Conservation (phyloP, 2,888 invertebrate genomes). For the Eilema depressum region DNA sequence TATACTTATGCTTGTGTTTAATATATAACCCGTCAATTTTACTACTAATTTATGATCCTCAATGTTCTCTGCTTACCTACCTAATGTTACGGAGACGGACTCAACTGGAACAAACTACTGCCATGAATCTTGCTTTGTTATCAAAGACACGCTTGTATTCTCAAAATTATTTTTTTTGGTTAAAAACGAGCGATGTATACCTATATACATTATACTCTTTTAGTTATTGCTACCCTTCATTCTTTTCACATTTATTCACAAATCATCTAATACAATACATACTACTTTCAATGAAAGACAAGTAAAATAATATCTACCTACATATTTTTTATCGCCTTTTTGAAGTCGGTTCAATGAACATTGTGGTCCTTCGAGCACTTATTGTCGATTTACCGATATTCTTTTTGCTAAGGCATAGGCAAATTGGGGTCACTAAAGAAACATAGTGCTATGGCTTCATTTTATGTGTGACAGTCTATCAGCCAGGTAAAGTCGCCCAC, state of each 20-base stretch:
- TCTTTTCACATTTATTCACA: not conserved
- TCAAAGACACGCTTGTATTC: not conserved
- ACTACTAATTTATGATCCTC: not conserved
- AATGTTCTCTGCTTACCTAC: not conserved
- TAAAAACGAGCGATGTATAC: no score
- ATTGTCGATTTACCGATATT: not conserved
- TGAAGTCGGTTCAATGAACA: not conserved
- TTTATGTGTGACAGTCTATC: not conserved
- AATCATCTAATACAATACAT: not conserved
- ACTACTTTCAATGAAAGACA: not conserved
- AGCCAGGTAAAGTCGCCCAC: not conserved
- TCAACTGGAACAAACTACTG: not conserved
- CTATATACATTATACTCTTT: not conserved
- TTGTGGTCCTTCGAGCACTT: not conserved
- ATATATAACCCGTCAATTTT: not conserved
- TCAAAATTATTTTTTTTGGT: not conserved
- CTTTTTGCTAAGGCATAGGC: not conserved
- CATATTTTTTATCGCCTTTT: not conserved
- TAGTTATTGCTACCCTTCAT: not conserved
- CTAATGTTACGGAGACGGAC: not conserved
- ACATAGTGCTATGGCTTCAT: no score
- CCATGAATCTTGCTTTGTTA: not conserved
- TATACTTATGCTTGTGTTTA: not conserved
- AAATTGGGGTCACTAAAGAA: not conserved
- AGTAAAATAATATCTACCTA: not conserved